phyloP scores from a whole-genome alignment of 1,140 invertebrate genomes.

The Ephestia elutella region DNA sequence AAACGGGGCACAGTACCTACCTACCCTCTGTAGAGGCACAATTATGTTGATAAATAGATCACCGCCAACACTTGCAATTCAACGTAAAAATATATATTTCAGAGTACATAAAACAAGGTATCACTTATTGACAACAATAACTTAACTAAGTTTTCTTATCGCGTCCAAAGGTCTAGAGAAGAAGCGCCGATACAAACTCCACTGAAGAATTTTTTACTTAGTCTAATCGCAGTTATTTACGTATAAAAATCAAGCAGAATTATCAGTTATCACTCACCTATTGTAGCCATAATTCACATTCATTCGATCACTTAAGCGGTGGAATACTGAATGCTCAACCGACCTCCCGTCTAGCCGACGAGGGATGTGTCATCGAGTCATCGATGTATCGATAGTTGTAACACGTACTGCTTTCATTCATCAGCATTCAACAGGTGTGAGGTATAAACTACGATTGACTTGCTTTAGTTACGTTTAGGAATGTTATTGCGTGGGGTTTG shows the following conservation, averaged over 20 bases:
- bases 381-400: conserved; percentile 2
- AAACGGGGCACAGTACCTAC: background rate
- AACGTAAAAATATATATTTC: too few species aligned
- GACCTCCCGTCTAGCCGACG: conserved; percentile 11
- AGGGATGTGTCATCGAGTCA: background rate
- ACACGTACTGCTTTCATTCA: conserved; percentile 5
- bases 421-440: background rate
- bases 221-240: too few species aligned
- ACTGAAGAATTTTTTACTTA: too few species aligned
- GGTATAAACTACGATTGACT: background rate
- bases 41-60: background rate
- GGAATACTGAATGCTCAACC: conserved; percentile 9
- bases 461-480: too few species aligned
- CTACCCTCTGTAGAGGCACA: background rate
- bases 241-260: background rate
- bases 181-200: too few species aligned
- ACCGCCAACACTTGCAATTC: too few species aligned
- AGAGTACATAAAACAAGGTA: too few species aligned
- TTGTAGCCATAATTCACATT: conserved; percentile 16
- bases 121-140: too few species aligned
- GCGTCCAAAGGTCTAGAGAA: too few species aligned
- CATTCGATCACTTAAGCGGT: background rate
- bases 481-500: background rate
- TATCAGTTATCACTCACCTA: conserved; percentile 13
- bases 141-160: too few species aligned